A percentile compares a stretch with the other conserved stretches of the same genome.
Evolutionary conservation across 1,140 invertebrate genomes (phyloP).

Genomic region (Gonioctena quinquepunctata): DNA sequence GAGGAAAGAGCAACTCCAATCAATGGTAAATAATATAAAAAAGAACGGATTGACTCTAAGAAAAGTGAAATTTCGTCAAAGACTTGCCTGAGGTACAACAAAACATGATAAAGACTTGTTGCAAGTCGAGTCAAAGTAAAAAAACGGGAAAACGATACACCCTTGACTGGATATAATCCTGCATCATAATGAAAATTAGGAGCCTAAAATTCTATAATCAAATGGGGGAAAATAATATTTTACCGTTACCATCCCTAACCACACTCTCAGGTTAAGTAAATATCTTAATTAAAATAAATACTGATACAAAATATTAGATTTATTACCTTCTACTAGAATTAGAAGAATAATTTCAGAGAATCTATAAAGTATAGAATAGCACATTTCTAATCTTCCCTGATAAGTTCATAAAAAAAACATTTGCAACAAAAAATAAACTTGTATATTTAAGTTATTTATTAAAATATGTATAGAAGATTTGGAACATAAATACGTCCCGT

Average conservation of each 20-base stretch:
- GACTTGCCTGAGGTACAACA: background rate
- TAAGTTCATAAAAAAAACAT: too few relatives aligned
- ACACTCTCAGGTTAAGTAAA: background rate
- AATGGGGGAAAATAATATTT: background rate
- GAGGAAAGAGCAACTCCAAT: background rate
- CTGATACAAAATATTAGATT: background rate
- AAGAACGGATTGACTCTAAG: background rate
- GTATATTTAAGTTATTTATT: too few relatives aligned
- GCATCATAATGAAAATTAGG: background rate
- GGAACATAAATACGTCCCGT: too few relatives aligned
- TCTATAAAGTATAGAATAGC: too few relatives aligned
- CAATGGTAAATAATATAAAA: background rate
- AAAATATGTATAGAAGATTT: too few relatives aligned
- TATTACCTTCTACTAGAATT: too few relatives aligned
- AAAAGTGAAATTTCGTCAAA: background rate
- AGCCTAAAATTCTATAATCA: background rate
- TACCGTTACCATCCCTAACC: background rate
- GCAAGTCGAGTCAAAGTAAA: background rate
- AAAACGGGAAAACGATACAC: background rate
- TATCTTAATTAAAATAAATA: background rate
- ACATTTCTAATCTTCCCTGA: too few relatives aligned
- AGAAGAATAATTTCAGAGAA: too few relatives aligned
- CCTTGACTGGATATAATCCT: background rate
- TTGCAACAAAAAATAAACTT: too few relatives aligned
- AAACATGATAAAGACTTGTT: background rate